A percentile compares a stretch with the other conserved stretches of the same genome.
phyloP scores from a whole-genome alignment of 2,113 vertebrate species.

The Charina bottae region DNA sequence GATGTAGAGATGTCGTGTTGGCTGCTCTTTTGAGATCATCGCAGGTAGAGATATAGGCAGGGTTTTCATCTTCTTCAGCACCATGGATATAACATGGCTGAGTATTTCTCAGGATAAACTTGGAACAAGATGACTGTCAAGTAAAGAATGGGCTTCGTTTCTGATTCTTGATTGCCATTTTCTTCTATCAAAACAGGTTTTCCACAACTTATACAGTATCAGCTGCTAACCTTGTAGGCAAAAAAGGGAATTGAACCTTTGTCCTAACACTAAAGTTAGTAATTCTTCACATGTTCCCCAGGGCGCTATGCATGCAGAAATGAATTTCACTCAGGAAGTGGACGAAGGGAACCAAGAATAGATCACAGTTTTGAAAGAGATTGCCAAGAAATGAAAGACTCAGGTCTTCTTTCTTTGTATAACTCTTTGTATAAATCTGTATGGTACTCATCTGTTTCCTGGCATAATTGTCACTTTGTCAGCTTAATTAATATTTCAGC shows the following conservation, averaged over 20 bases:
- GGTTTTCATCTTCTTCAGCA: neutral
- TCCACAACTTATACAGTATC: neutral
- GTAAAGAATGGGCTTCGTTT: neutral
- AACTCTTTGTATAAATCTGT: neutral
- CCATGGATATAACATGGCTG: neutral
- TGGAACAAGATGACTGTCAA: neutral
- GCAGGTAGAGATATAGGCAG: neutral
- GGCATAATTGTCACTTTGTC: slow-evolving; percentile 50
- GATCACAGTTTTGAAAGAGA: slow-evolving; percentile 61
- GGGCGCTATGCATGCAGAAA: neutral
- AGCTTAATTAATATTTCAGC: slow-evolving; percentile 46
- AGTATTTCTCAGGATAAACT: neutral
- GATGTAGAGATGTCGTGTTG: neutral
- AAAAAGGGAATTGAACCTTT: neutral
- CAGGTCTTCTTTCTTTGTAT: slow-evolving; percentile 46
- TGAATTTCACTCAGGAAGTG: neutral
- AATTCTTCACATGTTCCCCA: neutral
- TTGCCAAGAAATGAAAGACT: slow-evolving; percentile 49
- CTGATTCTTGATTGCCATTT: neutral
- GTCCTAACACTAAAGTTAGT: neutral
- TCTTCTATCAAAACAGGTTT: neutral
- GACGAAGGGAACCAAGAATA: neutral
- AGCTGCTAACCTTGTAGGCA: neutral
- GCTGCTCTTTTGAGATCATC: neutral
- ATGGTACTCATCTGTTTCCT: slow-evolving; percentile 38